A percentile compares a stretch with the other conserved stretches of the same genome.
Conservation (phyloP, 2,888 invertebrate genomes). For the Apoda limacodes region DNA sequence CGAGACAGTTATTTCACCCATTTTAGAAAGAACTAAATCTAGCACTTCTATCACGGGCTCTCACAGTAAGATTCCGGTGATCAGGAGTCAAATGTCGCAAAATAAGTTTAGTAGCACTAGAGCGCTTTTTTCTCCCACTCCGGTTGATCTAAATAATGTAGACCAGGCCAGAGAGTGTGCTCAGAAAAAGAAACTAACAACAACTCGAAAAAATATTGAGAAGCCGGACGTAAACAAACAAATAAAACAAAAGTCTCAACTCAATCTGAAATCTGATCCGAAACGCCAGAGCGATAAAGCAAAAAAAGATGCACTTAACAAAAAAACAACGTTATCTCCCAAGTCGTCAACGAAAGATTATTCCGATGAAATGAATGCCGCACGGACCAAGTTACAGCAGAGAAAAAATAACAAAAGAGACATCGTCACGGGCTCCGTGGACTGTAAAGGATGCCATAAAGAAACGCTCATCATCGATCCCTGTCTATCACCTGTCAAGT, state of each 20-base stretch:
- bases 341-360: constrained; percentile 54
- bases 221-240: constrained; percentile 49
- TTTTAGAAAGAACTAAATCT: constrained; percentile 60
- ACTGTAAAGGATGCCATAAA: constrained; percentile 45
- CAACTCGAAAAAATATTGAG: constrained; percentile 42
- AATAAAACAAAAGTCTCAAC: constrained; percentile 59
- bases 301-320: constrained; percentile 50
- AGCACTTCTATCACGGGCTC: constrained; percentile 68
- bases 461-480: constrained; percentile 43
- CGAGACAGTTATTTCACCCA: constrained; percentile 42
- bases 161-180: constrained; percentile 69
- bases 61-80: constrained; percentile 74
- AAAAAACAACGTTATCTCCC: constrained; percentile 41
- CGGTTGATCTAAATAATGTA: constrained; percentile 65
- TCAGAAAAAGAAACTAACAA: constrained; percentile 55
- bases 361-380: constrained; percentile 60
- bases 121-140: constrained; percentile 69
- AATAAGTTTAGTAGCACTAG: constrained; percentile 62
- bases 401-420: constrained; percentile 58
- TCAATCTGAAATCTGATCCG: constrained; percentile 48
- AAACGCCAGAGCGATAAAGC: constrained; percentile 50
- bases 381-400: constrained; percentile 62
- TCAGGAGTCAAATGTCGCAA: constrained; percentile 63
- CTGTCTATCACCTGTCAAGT: constrained; percentile 58
- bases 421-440: constrained; percentile 34